A percentile compares a stretch with the other conserved stretches of the same genome.
Evolutionary conservation across 1,140 invertebrate genomes (phyloP).

Genomic region (Scaptomyza graminum): DNA sequence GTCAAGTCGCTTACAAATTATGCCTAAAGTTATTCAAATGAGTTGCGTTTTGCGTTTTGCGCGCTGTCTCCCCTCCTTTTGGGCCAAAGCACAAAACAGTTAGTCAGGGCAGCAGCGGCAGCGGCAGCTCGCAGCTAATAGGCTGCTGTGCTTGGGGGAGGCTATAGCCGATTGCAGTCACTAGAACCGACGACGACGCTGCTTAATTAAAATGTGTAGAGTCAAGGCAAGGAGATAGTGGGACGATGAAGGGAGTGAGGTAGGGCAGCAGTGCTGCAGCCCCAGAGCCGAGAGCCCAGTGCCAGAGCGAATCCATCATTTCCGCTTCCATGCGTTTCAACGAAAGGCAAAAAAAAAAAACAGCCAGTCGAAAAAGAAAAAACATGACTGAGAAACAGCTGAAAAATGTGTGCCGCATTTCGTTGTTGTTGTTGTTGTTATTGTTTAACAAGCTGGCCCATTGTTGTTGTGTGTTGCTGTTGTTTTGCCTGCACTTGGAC

Average conservation of each 20-base stretch:
- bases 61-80: too few species aligned
- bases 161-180: conserved; percentile 62
- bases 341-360: conserved; percentile 49
- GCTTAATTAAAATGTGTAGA: conserved; percentile 82
- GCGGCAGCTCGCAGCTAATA: neutral
- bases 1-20: conserved; percentile 80
- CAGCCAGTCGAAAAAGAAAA: conserved; percentile 23
- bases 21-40: conserved; percentile 81
- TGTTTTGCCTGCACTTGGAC: conserved; percentile 44
- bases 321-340: conserved; percentile 81
- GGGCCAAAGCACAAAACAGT: conserved; percentile 46
- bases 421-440: conserved; percentile 41
- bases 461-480: conserved; percentile 31
- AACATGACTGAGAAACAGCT: conserved; percentile 73
- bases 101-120: conserved; percentile 25
- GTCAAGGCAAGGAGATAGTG: conserved; percentile 51
- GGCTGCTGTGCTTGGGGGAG: neutral
- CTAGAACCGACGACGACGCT: conserved; percentile 63
- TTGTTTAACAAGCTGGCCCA: conserved; percentile 39
- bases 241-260: neutral
- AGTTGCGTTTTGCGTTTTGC: conserved; percentile 53
- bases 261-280: conserved; percentile 26
- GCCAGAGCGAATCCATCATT: conserved; percentile 80
- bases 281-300: conserved; percentile 37
- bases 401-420: conserved; percentile 65